These are phyloP conservation scores for Suillia variegata DNA, from an alignment of 2,888 invertebrate species.

Conservation along the genomic window DNA sequence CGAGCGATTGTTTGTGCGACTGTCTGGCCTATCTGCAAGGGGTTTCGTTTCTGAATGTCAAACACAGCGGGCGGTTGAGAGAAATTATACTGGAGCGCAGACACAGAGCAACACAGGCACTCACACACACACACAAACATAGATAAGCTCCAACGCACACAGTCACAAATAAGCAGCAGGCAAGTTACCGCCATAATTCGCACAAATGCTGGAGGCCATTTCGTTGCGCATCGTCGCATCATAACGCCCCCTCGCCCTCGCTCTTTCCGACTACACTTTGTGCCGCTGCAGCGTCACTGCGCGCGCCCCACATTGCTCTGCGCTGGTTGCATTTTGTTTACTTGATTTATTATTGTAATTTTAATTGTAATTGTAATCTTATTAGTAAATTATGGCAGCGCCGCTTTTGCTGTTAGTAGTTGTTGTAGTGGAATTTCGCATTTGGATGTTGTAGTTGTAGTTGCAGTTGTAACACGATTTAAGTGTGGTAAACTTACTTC, in stretches of 20 bases:
- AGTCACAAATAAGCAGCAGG: background rate
- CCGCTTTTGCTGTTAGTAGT: background rate
- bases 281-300: too few species aligned
- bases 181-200: conserved; percentile 16
- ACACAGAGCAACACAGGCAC: conserved; percentile 36
- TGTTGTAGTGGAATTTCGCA: conserved; percentile 4
- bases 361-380: conserved; percentile 37
- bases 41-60: conserved; percentile 27
- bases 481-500: too few species aligned
- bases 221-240: background rate
- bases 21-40: background rate
- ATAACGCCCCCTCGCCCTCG: too few species aligned
- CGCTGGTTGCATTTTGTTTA: conserved; percentile 23
- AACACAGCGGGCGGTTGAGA: conserved; percentile 43
- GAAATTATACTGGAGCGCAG: too few species aligned
- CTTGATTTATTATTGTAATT: conserved; percentile 34
- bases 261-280: background rate
- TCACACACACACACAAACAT: conserved; percentile 21
- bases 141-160: background rate
- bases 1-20: background rate
- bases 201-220: conserved; percentile 17
- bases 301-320: too few species aligned
- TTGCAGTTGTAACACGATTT: too few species aligned
- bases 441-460: background rate
- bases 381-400: conserved; percentile 32